Evolutionary conservation across 2,888 invertebrate genomes (phyloP).

Genomic region (Silvanus unidentatus): DNA sequence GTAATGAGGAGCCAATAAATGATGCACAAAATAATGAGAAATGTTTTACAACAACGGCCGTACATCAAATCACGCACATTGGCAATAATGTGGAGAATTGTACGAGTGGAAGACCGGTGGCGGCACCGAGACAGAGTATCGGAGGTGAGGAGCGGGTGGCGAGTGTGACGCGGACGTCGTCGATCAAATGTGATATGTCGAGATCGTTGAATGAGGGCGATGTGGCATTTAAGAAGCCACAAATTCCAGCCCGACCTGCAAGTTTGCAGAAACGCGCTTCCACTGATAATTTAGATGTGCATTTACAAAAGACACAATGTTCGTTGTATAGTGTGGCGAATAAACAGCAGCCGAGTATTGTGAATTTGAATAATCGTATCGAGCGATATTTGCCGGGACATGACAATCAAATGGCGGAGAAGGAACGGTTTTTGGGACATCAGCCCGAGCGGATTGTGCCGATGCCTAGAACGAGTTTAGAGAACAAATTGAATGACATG

Average conservation of each 20-base stretch:
- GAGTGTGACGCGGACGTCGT: neutral
- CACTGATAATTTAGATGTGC: constrained; percentile 38
- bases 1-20: constrained; percentile 9
- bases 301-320: constrained; percentile 59
- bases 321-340: constrained; percentile 61
- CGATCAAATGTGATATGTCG: neutral
- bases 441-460: constrained; percentile 21
- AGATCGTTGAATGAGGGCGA: neutral
- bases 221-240: constrained; percentile 54
- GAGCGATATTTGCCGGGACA: constrained; percentile 39
- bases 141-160: neutral
- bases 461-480: constrained; percentile 23
- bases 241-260: constrained; percentile 74
- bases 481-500: constrained; percentile 35
- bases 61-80: constrained; percentile 25
- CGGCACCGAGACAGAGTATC: constrained; percentile 46
- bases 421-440: constrained; percentile 42
- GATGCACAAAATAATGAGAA: constrained; percentile 46
- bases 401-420: constrained; percentile 43
- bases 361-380: constrained; percentile 33
- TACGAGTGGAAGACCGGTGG: constrained; percentile 45
- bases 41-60: constrained; percentile 23
- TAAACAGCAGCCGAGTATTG: constrained; percentile 64
- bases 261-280: constrained; percentile 47
- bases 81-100: constrained; percentile 23